Evolutionary conservation across 2,888 invertebrate species (phyloP).

Genomic region (Schizaphis graminum): DNA sequence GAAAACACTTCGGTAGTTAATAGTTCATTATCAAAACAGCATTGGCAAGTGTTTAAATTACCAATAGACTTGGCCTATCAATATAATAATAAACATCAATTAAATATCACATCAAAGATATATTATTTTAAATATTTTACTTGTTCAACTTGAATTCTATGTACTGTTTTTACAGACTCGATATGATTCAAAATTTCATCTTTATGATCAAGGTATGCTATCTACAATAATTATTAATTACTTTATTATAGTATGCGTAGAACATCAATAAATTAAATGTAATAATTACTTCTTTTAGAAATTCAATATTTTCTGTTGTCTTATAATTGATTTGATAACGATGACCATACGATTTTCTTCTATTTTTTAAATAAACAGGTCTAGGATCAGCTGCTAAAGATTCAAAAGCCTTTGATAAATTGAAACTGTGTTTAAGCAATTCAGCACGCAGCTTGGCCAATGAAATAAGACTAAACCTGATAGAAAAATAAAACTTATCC

Average conservation of each 20-base stretch:
- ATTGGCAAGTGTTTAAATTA: conserved; percentile 73
- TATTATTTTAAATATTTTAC: conserved; percentile 17
- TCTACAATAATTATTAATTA: conserved; percentile 67
- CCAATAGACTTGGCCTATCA: conserved; percentile 70
- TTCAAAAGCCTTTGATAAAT: conserved; percentile 20
- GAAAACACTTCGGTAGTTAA: conserved; percentile 71
- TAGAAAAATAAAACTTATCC: background rate
- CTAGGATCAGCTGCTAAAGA: background rate
- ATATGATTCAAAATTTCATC: conserved; percentile 69
- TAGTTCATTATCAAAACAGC: conserved; percentile 75
- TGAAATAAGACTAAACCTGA: background rate
- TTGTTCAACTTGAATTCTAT: conserved; percentile 67
- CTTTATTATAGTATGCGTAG: background rate
- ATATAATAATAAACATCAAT: conserved; percentile 29
- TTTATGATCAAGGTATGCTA: conserved; percentile 70
- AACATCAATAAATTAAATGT: background rate
- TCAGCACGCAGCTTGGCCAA: background rate
- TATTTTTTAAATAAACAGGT: background rate
- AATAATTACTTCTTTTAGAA: conserved; percentile 56
- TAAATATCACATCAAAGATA: background rate
- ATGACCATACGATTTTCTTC: background rate
- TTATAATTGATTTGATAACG: background rate
- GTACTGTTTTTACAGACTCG: conserved; percentile 68
- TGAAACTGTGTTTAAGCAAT: background rate
- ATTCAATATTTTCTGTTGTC: conserved; percentile 41